Percentiles rank a stretch among this genome's conserved stretches.
Conservation (phyloP, 2,797 vertebrate genomes). For the Mustela erminea region DNA sequence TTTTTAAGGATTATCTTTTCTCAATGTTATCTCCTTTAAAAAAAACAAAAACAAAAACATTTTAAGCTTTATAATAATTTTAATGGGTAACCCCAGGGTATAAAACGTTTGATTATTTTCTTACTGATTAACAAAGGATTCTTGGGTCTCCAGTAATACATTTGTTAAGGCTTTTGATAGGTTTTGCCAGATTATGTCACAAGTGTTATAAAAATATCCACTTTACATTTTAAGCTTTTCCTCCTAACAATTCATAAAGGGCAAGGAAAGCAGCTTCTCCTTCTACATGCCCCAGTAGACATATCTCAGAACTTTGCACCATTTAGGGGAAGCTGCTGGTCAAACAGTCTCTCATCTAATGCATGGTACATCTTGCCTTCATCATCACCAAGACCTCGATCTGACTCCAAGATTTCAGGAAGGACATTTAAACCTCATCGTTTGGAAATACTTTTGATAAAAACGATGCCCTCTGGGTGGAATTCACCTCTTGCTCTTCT, state of each 20-base stretch:
- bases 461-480: not conserved
- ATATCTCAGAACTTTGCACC: not conserved
- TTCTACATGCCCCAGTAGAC: not conserved
- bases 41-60: not conserved
- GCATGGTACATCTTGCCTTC: not conserved
- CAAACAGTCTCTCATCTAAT: not conserved
- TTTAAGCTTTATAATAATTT: not conserved
- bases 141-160: not conserved
- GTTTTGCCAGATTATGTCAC: not conserved
- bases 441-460: slow-evolving; percentile 11
- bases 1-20: not conserved
- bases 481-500: not conserved
- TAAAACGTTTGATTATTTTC: slow-evolving; percentile 12
- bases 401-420: not conserved
- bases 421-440: not conserved
- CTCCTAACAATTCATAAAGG: not conserved
- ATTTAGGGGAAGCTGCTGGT: not conserved
- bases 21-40: not conserved
- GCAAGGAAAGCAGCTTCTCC: not conserved
- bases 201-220: not conserved
- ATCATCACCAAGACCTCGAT: not conserved
- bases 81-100: not conserved
- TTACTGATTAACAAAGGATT: not conserved
- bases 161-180: not conserved
- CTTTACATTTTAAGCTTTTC: not conserved